Base-by-base conservation (phyloP, 2,888 invertebrate genomes). In the Chesias legatella region DNA sequence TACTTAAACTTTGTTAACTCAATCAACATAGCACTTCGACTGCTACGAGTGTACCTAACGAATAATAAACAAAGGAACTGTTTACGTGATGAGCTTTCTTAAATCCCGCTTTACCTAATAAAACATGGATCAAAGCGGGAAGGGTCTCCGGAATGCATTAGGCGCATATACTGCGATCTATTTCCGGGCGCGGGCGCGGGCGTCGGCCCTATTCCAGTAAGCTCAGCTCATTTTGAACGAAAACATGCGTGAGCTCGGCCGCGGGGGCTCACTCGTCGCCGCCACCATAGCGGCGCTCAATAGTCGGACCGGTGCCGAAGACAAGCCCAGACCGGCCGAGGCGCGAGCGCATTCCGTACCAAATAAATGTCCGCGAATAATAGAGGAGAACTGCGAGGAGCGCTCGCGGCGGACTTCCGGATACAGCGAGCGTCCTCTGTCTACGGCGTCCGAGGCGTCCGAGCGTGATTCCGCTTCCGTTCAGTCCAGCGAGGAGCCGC, bases 221-320 rank as follows among this genome's bases (percentile, higher is more conserved):
- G 73, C 77, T 74, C 57, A 60, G 79, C 71, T 86, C 83, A 84
- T 85, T 89, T 79, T 75, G 77, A 73, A 79, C 66, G 77, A 80
- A 78, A 84, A 83, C 82, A 88, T 88, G 86, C 85, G 88, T 61
- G 88, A 88, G 82, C 74, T 80, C 79, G 81, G 88, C 78, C 86
- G 89, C 71, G 86, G 80, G 73, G 89, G 89, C 73, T 88, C 90
- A 67, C 83, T 91, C 53, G 92, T 92, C 49, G 91, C 92, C 47
- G 90, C 91, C 69, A 82, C 84, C 70, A 84, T 82, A 67, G 86
- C 83, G 56, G 78, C 79, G 59, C 73, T 83, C 60, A 81, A 83
- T 80, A 80, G 79, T 67, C 84, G 84, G 47, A 66, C 75, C 55
- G 70, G 71, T 52, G 71, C 62, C 58, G 79, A 79, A 55, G 74